Base-by-base conservation (phyloP, 2,888 invertebrate species). In the Pedicia rivosa region DNA sequence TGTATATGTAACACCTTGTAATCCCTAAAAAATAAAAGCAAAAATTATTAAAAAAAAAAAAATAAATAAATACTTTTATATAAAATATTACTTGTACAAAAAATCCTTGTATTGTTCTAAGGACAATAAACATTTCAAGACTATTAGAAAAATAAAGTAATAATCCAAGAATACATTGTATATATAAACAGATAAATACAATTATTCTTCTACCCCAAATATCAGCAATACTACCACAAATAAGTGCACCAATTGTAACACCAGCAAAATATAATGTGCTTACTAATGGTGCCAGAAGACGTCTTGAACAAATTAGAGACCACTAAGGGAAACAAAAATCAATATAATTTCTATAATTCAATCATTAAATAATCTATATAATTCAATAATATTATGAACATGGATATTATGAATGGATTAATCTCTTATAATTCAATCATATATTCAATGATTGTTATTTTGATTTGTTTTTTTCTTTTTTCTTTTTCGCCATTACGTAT, bases 1-100 rank as follows among this genome's bases (percentile, higher is more conserved):
- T 5, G 64, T 59, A 43, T 64, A 67, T 2, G 63, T 62, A 6
- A 63, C 59, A 26, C 59, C 64, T 43, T 68, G 67, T 30, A 68
- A 45, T n/a, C 67, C 63, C 55, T 32, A 17, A 13, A 13, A 17
- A 30, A 10, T 17, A 31, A 19, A 4, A 32, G 20, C n/a, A n/a
- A n/a, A 44, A 43, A 19, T 36, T 30, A 36, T n/a, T 7, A 5
- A 27, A n/a, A 14, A 9, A 10, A 15, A 10, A 32, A 19, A n/a
- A 8, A 29, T 6, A 29, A 13, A 13, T 10, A 14, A 13, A 7
- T 37, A 12, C 9, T n/a, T n/a, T n/a, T n/a, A 9, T 26, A 14
- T 12, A 31, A n/a, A 2, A 12, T n/a, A 10, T 24, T 28, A 38
- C 62, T 44, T 64, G 64, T 7, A 62, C 53, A 37, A 64, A 63